Evolutionary conservation across 2,888 invertebrate species (phyloP).

Genomic region (Brenthis daphne): DNA sequence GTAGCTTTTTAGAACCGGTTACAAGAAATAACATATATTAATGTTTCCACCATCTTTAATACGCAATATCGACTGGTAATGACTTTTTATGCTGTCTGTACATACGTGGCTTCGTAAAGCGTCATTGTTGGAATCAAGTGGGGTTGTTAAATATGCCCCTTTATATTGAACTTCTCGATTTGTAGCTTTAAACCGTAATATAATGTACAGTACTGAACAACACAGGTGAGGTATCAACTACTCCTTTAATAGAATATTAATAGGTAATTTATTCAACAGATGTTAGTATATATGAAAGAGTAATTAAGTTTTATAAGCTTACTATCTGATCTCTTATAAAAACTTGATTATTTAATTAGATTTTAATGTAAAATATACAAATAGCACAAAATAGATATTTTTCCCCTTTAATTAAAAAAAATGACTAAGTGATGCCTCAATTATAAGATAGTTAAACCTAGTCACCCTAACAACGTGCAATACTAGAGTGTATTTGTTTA

Average conservation of each 20-base stretch:
- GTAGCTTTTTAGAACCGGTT: slow-evolving; percentile 15
- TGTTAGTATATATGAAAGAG: background rate
- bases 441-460: no score
- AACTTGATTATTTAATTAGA: no score
- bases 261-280: background rate
- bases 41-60: slow-evolving; percentile 22
- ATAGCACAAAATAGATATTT: no score
- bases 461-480: background rate
- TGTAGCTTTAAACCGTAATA: background rate
- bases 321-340: no score
- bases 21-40: slow-evolving; percentile 6
- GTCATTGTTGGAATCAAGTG: background rate
- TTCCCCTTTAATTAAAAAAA: no score
- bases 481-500: slow-evolving; percentile 3
- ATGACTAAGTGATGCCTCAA: background rate
- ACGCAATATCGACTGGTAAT: slow-evolving; percentile 23
- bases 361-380: no score
- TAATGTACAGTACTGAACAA: background rate
- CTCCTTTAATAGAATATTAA: slow-evolving; percentile 10
- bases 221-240: background rate
- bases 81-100: slow-evolving; percentile 19
- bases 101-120: background rate
- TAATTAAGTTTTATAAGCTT: no score
- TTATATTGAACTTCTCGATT: slow-evolving; percentile 2
- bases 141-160: background rate